Percentiles rank a stretch among this genome's conserved stretches.
Conservation (phyloP, 2,113 vertebrate species). For the Strix uralensis region DNA sequence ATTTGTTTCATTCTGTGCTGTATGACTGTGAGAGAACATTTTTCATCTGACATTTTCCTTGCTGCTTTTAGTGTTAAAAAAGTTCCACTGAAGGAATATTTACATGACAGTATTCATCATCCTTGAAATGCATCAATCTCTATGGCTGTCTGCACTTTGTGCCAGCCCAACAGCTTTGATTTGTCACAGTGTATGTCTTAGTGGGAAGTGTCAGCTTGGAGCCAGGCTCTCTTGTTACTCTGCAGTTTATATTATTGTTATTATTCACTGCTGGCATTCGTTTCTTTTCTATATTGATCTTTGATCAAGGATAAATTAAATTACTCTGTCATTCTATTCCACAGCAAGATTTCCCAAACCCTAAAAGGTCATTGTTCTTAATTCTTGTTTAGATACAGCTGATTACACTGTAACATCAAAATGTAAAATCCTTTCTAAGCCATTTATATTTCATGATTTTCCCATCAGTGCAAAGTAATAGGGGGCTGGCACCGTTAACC, state of each 20-base stretch:
- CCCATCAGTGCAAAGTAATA: not conserved
- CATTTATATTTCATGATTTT: not conserved
- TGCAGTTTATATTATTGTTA: not conserved
- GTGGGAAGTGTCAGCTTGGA: not conserved
- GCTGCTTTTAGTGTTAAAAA: not conserved
- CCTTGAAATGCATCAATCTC: not conserved
- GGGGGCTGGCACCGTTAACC: not conserved
- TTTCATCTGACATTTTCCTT: not conserved
- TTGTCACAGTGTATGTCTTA: not conserved
- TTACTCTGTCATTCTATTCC: not conserved
- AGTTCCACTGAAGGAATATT: not conserved
- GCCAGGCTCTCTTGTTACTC: not conserved
- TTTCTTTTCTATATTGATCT: not conserved
- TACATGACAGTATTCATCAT: not conserved
- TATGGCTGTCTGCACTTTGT: not conserved
- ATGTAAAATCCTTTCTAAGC: not conserved
- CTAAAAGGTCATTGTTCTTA: not conserved
- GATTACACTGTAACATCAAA: not conserved
- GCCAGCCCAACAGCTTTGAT: not conserved
- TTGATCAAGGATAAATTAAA: not conserved
- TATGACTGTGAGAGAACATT: not conserved
- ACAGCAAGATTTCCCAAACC: not conserved
- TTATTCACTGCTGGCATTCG: not conserved
- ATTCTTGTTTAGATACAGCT: not conserved
- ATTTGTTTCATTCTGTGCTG: not conserved